phyloP scores from a whole-genome alignment of 1,140 invertebrate species.

The Argopecten irradians region DNA sequence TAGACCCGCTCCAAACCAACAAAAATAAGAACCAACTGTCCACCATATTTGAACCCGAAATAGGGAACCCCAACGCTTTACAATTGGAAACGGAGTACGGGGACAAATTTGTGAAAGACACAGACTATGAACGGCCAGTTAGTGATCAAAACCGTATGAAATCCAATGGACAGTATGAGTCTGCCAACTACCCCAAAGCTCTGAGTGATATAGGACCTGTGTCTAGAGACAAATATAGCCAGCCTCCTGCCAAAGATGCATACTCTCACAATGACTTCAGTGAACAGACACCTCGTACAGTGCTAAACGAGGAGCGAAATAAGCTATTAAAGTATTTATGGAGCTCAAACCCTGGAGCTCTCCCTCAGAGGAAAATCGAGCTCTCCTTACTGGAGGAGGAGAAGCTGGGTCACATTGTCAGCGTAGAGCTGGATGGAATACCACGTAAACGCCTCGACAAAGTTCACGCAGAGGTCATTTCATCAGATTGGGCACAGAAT shows the following conservation, averaged over 20 bases:
- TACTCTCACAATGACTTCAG: neutral
- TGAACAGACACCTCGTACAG: neutral
- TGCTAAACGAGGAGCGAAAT: neutral
- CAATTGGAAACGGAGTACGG: neutral
- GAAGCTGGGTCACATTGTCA: neutral
- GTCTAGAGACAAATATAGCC: neutral
- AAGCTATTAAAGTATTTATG: neutral
- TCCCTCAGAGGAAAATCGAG: neutral
- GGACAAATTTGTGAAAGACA: neutral
- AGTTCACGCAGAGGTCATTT: neutral
- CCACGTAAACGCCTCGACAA: neutral
- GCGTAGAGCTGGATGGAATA: neutral
- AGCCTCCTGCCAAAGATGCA: slow-evolving; percentile 6
- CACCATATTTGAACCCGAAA: slow-evolving; percentile 49
- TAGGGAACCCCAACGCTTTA: neutral
- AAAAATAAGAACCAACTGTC: slow-evolving; percentile 45
- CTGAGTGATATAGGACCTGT: neutral
- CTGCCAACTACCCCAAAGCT: neutral
- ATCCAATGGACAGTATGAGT: neutral
- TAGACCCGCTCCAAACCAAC: slow-evolving; percentile 46
- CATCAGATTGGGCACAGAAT: neutral
- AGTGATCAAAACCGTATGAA: neutral
- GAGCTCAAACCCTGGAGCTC: neutral
- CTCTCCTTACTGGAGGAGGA: neutral
- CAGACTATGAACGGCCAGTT: neutral